A percentile compares a stretch with the other conserved stretches of the same genome.
Conservation (phyloP, 2,888 invertebrate genomes). For the Panopea generosa region DNA sequence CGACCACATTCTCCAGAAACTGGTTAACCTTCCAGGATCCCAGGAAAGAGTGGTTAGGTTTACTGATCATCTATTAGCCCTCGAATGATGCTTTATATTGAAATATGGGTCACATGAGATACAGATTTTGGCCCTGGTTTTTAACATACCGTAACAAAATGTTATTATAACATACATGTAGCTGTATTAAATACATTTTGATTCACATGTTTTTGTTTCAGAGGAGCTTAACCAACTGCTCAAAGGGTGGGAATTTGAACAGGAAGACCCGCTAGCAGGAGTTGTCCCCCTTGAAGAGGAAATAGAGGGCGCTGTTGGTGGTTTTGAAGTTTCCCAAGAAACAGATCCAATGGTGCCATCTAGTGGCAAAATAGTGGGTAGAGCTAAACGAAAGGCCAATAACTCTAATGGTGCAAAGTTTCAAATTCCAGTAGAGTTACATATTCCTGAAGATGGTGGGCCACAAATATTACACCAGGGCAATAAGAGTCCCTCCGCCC, state of each 20-base stretch:
- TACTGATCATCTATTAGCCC: too few relatives aligned
- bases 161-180: too few relatives aligned
- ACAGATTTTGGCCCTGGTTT: too few relatives aligned
- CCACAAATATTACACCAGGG: conserved; percentile 28
- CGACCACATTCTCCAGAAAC: too few relatives aligned
- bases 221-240: conserved; percentile 47
- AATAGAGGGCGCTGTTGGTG: conserved; percentile 41
- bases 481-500: background rate
- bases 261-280: conserved; percentile 47
- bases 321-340: conserved; percentile 50
- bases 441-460: conserved; percentile 45
- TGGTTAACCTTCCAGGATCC: too few relatives aligned
- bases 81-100: too few relatives aligned
- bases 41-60: too few relatives aligned
- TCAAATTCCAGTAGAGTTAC: conserved; percentile 51
- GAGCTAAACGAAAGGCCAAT: conserved; percentile 49
- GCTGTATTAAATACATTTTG: too few relatives aligned
- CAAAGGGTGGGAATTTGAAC: conserved; percentile 62
- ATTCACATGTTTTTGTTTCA: too few relatives aligned
- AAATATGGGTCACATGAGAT: too few relatives aligned
- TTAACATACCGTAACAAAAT: too few relatives aligned
- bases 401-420: background rate
- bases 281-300: conserved; percentile 38
- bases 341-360: background rate
- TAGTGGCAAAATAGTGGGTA: conserved; percentile 40